phyloP scores from a whole-genome alignment of 2,113 vertebrate species.

The Theristicus caerulescens region DNA sequence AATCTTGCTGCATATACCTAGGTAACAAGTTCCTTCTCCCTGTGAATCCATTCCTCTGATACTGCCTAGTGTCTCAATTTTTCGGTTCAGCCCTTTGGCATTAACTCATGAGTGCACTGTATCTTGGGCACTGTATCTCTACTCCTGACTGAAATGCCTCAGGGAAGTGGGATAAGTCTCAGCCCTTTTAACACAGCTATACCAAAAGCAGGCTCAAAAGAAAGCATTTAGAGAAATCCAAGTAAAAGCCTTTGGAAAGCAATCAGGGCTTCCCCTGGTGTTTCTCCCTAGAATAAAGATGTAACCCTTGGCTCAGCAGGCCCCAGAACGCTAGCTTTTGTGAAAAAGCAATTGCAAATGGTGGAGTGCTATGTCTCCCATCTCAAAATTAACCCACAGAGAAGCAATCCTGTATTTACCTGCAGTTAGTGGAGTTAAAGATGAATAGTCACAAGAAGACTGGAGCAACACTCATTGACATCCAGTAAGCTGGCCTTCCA shows the following conservation, averaged over 20 bases:
- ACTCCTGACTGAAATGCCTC: too few relatives aligned
- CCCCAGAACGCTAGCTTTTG: background rate
- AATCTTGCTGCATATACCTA: background rate
- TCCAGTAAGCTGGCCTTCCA: too few relatives aligned
- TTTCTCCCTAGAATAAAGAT: background rate
- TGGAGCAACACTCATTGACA: background rate
- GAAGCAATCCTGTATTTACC: background rate
- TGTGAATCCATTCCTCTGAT: background rate
- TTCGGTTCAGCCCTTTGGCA: background rate
- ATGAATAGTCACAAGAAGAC: background rate
- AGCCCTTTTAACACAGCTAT: too few relatives aligned
- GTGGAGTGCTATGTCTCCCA: background rate
- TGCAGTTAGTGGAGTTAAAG: background rate
- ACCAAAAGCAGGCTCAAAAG: background rate
- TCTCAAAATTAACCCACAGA: background rate
- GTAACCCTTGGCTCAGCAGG: too few relatives aligned
- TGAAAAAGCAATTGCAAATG: background rate
- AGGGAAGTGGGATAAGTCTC: too few relatives aligned
- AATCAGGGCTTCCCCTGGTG: too few relatives aligned
- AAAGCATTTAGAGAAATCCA: background rate
- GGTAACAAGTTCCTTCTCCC: background rate
- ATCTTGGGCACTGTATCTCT: background rate
- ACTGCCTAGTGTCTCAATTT: background rate
- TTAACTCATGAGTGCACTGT: background rate
- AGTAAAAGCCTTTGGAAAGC: background rate